Base-by-base conservation (phyloP, 2,888 invertebrate genomes). In the Amorpha juglandis region DNA sequence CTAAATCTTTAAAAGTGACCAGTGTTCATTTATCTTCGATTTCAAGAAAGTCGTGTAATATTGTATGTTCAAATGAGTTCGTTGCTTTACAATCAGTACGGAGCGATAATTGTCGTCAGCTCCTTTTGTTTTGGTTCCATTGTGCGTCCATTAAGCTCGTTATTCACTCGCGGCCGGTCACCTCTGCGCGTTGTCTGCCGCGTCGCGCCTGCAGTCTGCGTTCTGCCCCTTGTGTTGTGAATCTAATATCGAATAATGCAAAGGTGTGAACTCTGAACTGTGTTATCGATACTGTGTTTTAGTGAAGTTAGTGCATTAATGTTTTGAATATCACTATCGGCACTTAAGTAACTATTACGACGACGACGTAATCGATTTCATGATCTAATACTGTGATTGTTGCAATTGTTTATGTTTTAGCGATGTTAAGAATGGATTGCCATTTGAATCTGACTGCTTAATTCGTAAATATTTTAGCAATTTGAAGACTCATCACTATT, bases 61-160 rank as follows among this genome's bases (percentile, higher is more conserved):
- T 38, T 1, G 42, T 52, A 9, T 48, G 7, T 8, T 62, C 45
- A 53, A 55, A 53, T 52, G 62, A 53, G 35, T 35, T 12, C 51
- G 52, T 67, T 45, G 67, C 69, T 67, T 76, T 74, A 78, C 72
- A 75, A 78, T 80, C 77, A 71, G 71, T 72, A 73, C 70, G 67
- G 71, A 71, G 74, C 73, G 71, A 77, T 80, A 82, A 84, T 82
- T 79, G 79, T 74, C 70, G 71, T 67, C 68, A 65, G 74, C 71
- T 82, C 89, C 89, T 90, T 90, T 88, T 87, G 87, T 77, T 84
- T 84, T 79, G 74, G 71, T 76, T 71, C 78, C 80, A 88, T 87
- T 86, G 88, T 88, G 76, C 68, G 76, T 68, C 68, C 75, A 80
- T 82, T 82, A 75, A 74, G 81, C 77, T 82, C 71, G 81, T 81